phyloP scores from a whole-genome alignment of 1,140 invertebrate species.

The Macrobrachium nipponense region DNA sequence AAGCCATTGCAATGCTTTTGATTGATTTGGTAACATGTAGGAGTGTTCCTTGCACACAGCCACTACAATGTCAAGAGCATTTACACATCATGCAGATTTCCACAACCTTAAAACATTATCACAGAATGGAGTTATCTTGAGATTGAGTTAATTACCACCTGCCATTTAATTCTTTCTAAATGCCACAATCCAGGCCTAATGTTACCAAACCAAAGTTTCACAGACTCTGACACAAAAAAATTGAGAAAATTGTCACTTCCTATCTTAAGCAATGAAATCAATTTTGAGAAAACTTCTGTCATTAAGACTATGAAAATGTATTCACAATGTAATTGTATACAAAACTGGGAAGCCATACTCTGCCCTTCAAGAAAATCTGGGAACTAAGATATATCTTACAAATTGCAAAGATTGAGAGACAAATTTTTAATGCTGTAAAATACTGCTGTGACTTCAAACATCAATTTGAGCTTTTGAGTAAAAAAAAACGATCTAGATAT shows the following conservation, averaged over 20 bases:
- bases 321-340: no score
- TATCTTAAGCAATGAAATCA: slow-evolving; percentile 12
- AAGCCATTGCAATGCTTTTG: background rate
- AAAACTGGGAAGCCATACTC: no score
- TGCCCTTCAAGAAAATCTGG: no score
- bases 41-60: slow-evolving; percentile 19
- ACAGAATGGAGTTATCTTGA: slow-evolving; percentile 35
- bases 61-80: slow-evolving; percentile 18
- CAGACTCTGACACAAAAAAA: background rate
- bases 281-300: background rate
- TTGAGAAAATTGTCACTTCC: background rate
- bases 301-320: no score
- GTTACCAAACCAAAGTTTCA: slow-evolving; percentile 23
- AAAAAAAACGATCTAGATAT: no score
- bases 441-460: no score
- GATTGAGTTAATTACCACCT: background rate
- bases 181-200: background rate
- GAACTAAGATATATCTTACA: no score
- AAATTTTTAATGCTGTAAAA: no score
- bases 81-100: slow-evolving; percentile 32
- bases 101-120: slow-evolving; percentile 51
- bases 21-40: slow-evolving; percentile 35
- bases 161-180: background rate
- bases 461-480: no score
- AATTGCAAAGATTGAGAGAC: no score